Evolutionary conservation across 2,113 vertebrate genomes (phyloP).

Genomic region (Prochilodus magdalenae): DNA sequence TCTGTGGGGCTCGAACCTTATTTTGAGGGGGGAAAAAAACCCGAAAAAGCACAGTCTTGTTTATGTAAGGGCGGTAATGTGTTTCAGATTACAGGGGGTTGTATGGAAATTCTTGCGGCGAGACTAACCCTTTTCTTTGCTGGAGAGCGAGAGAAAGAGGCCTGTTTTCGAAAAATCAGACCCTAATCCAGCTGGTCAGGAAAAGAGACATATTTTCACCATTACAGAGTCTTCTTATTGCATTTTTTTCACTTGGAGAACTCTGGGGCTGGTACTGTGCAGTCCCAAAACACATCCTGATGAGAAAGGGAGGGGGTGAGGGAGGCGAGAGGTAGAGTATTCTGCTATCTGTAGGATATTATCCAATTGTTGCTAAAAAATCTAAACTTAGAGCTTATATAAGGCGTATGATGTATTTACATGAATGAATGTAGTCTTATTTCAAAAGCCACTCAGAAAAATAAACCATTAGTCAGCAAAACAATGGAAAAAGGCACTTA

Average conservation of each 20-base stretch:
- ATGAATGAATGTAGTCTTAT: neutral
- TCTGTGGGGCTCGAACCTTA: constrained; percentile 73
- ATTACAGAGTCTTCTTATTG: constrained; percentile 62
- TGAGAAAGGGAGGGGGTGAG: constrained; percentile 5
- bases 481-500: neutral
- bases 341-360: neutral
- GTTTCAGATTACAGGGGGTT: constrained; percentile 88
- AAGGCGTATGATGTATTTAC: neutral
- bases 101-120: constrained; percentile 88
- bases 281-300: neutral
- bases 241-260: constrained; percentile 10
- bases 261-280: constrained; percentile 1
- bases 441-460: neutral
- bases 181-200: constrained; percentile 57
- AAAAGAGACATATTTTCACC: constrained; percentile 64
- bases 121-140: constrained; percentile 81
- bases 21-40: constrained; percentile 74
- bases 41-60: constrained; percentile 72
- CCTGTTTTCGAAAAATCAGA: constrained; percentile 30
- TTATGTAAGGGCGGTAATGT: constrained; percentile 83
- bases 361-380: neutral
- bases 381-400: neutral
- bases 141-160: constrained; percentile 58
- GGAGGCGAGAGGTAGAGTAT: neutral
- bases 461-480: neutral